Conservation (phyloP, 2,113 vertebrate genomes). For the Leucopsar rothschildi region DNA sequence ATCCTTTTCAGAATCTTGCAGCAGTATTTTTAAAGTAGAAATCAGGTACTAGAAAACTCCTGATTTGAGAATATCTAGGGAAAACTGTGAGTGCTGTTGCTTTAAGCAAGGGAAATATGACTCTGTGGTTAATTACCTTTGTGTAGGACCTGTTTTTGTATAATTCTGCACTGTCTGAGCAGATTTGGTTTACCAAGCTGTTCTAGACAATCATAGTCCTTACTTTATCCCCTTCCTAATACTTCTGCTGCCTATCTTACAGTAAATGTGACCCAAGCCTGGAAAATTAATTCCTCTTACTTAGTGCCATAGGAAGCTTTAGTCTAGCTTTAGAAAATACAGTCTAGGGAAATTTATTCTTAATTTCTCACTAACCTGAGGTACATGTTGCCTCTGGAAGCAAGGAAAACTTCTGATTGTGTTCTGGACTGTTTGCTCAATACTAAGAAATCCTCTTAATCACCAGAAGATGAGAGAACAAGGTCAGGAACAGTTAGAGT, state of each 20-base stretch:
- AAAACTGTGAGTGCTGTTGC: neutral
- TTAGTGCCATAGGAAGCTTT: neutral
- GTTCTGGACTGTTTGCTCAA: neutral
- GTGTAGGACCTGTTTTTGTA: neutral
- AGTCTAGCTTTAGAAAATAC: neutral
- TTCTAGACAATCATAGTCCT: neutral
- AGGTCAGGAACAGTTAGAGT: neutral
- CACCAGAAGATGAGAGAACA: neutral
- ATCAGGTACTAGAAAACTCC: neutral
- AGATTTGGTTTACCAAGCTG: neutral
- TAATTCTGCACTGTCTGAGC: neutral
- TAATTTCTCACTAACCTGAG: neutral
- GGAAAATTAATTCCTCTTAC: neutral
- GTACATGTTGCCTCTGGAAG: neutral
- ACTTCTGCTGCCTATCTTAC: neutral
- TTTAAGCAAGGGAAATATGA: neutral
- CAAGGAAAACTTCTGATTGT: neutral
- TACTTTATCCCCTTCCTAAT: neutral
- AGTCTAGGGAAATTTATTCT: neutral
- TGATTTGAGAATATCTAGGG: neutral
- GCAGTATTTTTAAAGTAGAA: neutral
- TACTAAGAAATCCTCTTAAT: neutral
- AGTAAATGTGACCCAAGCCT: neutral
- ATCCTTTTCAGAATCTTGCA: neutral
- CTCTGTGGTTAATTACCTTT: neutral